Base-by-base conservation (phyloP, 2,113 vertebrate species). In the Embiotoca jacksoni region DNA sequence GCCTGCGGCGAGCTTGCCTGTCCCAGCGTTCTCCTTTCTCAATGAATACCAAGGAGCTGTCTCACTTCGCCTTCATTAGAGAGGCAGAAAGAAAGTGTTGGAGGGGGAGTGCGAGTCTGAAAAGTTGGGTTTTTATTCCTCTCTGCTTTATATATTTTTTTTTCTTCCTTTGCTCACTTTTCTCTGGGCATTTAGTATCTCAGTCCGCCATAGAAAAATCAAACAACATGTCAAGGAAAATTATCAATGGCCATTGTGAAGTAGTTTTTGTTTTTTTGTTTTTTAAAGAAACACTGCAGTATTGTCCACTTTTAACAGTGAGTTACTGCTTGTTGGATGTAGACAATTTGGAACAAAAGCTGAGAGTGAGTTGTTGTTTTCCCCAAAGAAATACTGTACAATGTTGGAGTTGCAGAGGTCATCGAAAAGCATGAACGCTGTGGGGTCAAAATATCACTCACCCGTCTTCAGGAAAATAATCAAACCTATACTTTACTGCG, bases 31-130 rank as follows among this genome's bases (percentile, higher is more conserved):
- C 71, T 77, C 59, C 61, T 72, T 70, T 80, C 64, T 64, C 66
- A n/a, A 36, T 80, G 84, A 88, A 91, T 87, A 90, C 74, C 86
- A 88, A 91, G 82, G 69, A 87, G 87, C 65, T 32, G 53, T 58
- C 69, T 85, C 59, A 55, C 79, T 82, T 78, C 62, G 50, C 75
- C 86, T 84, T 92, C 81, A 85, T 91, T 89, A 89, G 52, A 67
- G 54, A 5, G 68, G 65, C 16, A 46, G 59, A 72, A n/a, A 67
- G 60, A 67, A 63, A 81, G 36, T 41, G 60, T 64, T 31, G 23
- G 50, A 44, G 9, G 15, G 13, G n/a, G 47, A 76, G 47, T 44
- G 32, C 8, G 35, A 56, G 35, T 36, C 11, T 32, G 61, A 76
- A 46, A 35, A 33, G 30, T 55, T 13, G 7, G 16, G 10, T 66